Evolutionary conservation across 2,797 vertebrate species (phyloP).

Genomic region (Crax fasciolata): DNA sequence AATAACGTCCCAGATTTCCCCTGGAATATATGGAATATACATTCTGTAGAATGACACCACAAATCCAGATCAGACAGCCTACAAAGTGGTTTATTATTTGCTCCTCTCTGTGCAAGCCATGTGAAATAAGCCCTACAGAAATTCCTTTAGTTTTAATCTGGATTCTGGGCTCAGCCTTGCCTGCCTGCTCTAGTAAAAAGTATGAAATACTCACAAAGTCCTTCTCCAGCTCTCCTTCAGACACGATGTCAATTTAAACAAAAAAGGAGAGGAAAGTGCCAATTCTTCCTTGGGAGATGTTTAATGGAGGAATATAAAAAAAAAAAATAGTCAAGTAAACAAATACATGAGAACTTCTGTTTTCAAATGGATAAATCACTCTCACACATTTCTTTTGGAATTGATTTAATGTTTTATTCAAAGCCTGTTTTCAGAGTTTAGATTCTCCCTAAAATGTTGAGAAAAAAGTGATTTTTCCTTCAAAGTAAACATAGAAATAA

Average conservation of each 20-base stretch:
- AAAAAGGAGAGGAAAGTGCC: background rate
- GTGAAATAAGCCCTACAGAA: background rate
- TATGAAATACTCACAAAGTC: background rate
- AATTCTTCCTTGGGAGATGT: background rate
- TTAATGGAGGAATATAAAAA: background rate
- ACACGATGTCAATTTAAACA: background rate
- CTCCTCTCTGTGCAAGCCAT: background rate
- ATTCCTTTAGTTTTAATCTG: slow-evolving; percentile 20
- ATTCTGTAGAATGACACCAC: background rate
- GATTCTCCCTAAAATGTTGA: background rate
- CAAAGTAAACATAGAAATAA: background rate
- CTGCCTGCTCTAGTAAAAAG: background rate
- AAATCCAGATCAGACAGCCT: background rate
- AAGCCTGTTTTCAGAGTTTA: background rate
- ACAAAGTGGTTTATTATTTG: background rate
- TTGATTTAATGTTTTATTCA: background rate
- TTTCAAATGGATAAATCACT: background rate
- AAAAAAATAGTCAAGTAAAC: background rate
- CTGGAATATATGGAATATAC: background rate
- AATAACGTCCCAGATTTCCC: background rate
- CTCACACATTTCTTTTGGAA: background rate
- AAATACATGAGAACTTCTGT: background rate
- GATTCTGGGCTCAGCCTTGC: background rate
- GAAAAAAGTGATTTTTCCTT: fast-evolving
- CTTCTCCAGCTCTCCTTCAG: background rate